These are phyloP conservation scores for Colostygia pectinataria DNA, from an alignment of 2,888 invertebrate genomes.

Conservation along the genomic window DNA sequence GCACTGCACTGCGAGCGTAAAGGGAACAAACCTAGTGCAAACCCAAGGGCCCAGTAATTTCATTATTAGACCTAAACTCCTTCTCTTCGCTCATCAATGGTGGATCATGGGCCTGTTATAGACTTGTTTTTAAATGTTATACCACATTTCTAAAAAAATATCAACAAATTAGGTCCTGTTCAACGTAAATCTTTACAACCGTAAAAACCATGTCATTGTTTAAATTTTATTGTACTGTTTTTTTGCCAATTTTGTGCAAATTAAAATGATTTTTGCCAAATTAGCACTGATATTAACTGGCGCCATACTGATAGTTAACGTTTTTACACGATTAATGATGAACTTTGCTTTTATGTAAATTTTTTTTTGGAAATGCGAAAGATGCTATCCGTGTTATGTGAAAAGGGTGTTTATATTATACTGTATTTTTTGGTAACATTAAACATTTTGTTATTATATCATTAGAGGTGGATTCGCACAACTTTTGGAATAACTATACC, in stretches of 20 bases:
- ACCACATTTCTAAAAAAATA: conserved; percentile 18
- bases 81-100: neutral
- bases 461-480: too few species aligned
- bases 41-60: too few species aligned
- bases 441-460: too few species aligned
- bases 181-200: conserved; percentile 28
- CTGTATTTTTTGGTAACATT: too few species aligned
- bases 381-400: too few species aligned
- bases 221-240: conserved; percentile 15
- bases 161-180: conserved; percentile 27
- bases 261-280: conserved; percentile 21
- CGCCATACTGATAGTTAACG: conserved; percentile 22
- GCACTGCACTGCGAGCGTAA: too few species aligned
- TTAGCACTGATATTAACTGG: conserved; percentile 27
- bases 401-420: too few species aligned
- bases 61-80: too few species aligned
- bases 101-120: neutral
- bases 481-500: too few species aligned
- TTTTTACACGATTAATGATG: conserved; percentile 17
- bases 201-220: conserved; percentile 32
- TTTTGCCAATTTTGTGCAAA: conserved; percentile 22
- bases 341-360: conserved; percentile 10
- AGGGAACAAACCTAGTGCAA: too few species aligned
- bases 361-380: conserved; percentile 5
- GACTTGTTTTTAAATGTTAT: conserved; percentile 4